These are phyloP conservation scores for Yponomeuta sedellus DNA, from an alignment of 2,888 invertebrate species.

Conservation along the genomic window DNA sequence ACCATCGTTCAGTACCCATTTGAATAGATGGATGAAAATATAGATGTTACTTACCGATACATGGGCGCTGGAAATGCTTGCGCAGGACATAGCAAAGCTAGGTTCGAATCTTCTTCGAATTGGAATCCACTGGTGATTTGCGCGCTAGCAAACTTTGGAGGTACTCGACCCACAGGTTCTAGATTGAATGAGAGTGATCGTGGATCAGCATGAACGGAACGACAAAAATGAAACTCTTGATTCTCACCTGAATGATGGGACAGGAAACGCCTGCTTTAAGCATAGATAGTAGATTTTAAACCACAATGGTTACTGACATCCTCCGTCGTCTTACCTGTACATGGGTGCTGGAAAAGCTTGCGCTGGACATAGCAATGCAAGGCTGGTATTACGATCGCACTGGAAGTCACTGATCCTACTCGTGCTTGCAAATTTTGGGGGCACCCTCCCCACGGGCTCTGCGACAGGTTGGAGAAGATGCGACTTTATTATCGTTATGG, in stretches of 20 bases:
- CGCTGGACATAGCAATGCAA: conserved; percentile 77
- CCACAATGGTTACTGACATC: no score
- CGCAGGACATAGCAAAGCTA: conserved; percentile 81
- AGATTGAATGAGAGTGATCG: neutral
- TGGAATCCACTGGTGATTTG: conserved; percentile 79
- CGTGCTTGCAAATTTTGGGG: conserved; percentile 57
- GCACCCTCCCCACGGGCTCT: conserved; percentile 61
- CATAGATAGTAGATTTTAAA: no score
- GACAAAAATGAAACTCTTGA: no score
- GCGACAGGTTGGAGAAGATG: conserved; percentile 29
- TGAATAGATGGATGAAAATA: conserved; percentile 30
- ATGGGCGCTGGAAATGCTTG: conserved; percentile 83
- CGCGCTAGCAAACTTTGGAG: conserved; percentile 78
- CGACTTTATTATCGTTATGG: conserved; percentile 1
- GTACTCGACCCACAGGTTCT: conserved; percentile 82
- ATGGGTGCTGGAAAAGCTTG: conserved; percentile 83
- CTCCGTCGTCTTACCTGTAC: conserved; percentile 78
- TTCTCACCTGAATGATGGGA: conserved; percentile 51
- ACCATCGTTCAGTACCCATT: no score
- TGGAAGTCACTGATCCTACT: conserved; percentile 43
- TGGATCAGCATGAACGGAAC: no score
- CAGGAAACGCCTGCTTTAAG: conserved; percentile 70
- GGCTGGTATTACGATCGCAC: conserved; percentile 24
- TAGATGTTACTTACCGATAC: conserved; percentile 80
- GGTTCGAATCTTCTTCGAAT: conserved; percentile 63